phyloP scores from a whole-genome alignment of 2,113 vertebrate genomes.

The Nansenia antarctica region DNA sequence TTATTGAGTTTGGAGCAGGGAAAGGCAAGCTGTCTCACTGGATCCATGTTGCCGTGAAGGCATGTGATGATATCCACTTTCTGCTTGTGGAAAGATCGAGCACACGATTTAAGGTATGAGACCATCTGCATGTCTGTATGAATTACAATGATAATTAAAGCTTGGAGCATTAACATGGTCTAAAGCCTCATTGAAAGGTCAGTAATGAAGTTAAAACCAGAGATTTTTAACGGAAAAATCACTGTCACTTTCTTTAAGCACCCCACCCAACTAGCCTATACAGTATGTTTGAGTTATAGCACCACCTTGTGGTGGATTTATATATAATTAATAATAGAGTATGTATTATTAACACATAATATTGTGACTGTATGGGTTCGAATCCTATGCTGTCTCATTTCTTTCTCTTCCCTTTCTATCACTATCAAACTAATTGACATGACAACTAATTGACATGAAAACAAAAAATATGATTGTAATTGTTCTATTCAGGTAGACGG shows the following conservation, averaged over 20 bases:
- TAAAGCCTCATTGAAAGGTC: too few species aligned
- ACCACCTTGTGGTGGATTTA: not conserved
- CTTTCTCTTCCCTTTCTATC: slow-evolving; percentile 12
- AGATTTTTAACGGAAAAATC: too few species aligned
- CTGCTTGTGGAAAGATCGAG: slow-evolving; percentile 91
- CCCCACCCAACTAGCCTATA: too few species aligned
- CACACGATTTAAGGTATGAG: slow-evolving; percentile 92
- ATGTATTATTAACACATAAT: slow-evolving; percentile 18
- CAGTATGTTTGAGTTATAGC: too few species aligned
- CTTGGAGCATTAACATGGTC: too few species aligned
- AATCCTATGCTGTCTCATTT: not conserved
- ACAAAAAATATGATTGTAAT: not conserved
- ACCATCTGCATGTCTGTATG: not conserved
- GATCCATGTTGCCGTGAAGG: slow-evolving; percentile 87
- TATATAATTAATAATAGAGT: not conserved
- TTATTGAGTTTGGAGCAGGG: slow-evolving; percentile 95
- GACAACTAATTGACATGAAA: too few species aligned
- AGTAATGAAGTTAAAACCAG: too few species aligned
- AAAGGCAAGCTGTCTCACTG: slow-evolving; percentile 95
- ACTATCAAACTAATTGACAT: too few species aligned
- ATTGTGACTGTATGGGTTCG: too few species aligned
- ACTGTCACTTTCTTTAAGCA: too few species aligned
- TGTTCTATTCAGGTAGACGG: slow-evolving; percentile 85
- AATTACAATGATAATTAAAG: too few species aligned
- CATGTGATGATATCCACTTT: slow-evolving; percentile 79